Conservation (phyloP, 2,888 invertebrate genomes). For the Druceiella hillmani region DNA sequence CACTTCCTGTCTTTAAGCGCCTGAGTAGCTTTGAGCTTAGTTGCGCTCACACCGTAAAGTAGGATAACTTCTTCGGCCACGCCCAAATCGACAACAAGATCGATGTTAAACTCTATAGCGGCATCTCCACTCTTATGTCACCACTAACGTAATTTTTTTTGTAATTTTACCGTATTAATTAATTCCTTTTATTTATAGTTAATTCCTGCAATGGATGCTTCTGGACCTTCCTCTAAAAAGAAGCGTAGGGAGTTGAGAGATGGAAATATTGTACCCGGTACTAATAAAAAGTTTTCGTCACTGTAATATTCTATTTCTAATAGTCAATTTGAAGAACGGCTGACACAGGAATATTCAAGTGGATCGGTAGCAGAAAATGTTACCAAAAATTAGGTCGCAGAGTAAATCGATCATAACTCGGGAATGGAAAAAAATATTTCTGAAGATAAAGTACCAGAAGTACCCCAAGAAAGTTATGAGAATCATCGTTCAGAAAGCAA, state of each 20-base stretch:
- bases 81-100: neutral
- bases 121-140: neutral
- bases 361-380: neutral
- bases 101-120: neutral
- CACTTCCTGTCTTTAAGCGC: neutral
- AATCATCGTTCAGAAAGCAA: neutral
- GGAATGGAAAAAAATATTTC: neutral
- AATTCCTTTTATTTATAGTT: neutral
- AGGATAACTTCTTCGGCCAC: neutral
- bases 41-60: neutral
- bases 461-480: neutral
- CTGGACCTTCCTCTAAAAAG: too few species aligned
- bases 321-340: neutral
- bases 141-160: neutral
- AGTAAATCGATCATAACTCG: neutral
- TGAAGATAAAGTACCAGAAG: neutral
- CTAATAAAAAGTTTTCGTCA: too few species aligned
- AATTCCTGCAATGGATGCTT: neutral
- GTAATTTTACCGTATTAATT: neutral
- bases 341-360: neutral
- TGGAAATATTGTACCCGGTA: too few species aligned
- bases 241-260: too few species aligned
- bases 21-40: conserved; percentile 1
- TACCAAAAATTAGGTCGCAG: neutral
- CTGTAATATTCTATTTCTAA: neutral